Conservation (phyloP, 2,797 vertebrate genomes). For the Valencia hispanica region DNA sequence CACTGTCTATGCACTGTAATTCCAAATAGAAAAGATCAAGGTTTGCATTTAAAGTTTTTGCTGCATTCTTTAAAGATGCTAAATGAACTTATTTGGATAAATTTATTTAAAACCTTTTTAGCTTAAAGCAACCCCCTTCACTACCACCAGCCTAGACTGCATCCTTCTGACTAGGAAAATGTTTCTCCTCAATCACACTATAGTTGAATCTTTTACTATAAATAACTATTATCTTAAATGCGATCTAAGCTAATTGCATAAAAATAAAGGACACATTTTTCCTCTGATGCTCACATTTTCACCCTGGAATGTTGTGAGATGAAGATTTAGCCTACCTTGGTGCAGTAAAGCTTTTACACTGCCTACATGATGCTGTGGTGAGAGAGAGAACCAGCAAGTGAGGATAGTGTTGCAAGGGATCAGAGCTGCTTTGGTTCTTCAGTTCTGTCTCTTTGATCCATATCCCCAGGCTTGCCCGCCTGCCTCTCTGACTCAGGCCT, state of each 20-base stretch:
- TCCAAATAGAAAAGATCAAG: neutral
- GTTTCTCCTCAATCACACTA: neutral
- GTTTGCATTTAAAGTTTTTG: constrained; percentile 1
- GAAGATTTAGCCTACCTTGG: constrained; percentile 68
- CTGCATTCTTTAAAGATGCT: neutral
- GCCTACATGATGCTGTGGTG: constrained; percentile 83
- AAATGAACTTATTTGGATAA: neutral
- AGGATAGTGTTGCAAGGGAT: constrained; percentile 86
- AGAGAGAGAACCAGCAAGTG: constrained; percentile 53
- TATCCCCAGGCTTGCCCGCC: constrained; percentile 97
- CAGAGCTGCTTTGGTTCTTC: constrained; percentile 89
- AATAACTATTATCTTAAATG: neutral
- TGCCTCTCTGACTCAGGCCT: constrained; percentile 87
- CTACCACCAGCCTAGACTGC: neutral
- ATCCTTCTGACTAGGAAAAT: neutral
- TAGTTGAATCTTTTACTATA: neutral
- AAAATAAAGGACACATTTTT: neutral
- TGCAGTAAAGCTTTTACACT: constrained; percentile 73
- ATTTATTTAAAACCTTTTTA: neutral
- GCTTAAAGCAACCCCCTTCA: neutral
- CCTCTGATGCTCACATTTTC: neutral
- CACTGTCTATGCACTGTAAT: neutral
- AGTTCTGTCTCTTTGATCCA: constrained; percentile 95
- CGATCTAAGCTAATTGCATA: neutral
- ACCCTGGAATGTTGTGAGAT: neutral